These are phyloP conservation scores for Apoda limacodes DNA, from an alignment of 2,888 invertebrate genomes.

Conservation along the genomic window DNA sequence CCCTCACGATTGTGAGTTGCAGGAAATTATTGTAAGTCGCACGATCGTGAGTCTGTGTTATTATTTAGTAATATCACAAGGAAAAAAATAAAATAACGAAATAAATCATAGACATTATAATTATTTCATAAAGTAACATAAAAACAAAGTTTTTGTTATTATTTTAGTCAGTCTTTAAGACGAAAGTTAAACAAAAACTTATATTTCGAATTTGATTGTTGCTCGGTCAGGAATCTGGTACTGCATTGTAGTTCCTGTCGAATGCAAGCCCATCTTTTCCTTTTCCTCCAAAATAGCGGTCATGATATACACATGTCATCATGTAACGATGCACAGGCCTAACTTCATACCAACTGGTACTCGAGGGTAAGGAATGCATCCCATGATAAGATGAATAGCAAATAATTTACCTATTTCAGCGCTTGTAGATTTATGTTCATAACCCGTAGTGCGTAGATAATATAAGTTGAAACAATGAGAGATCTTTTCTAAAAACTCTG, in stretches of 20 bases:
- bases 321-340: conserved; percentile 3
- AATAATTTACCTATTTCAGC: no score
- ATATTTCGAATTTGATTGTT: conserved; percentile 12
- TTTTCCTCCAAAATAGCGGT: conserved; percentile 22
- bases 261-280: conserved; percentile 14
- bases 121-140: background rate
- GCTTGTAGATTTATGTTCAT: conserved; percentile 13
- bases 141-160: background rate
- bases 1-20: no score
- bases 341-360: conserved; percentile 9
- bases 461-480: no score
- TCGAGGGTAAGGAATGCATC: no score
- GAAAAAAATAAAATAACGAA: no score
- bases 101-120: no score
- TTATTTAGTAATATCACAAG: conserved; percentile 1
- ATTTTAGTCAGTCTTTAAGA: background rate
- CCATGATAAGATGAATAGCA: no score
- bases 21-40: conserved; percentile 1
- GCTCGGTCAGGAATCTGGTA: conserved; percentile 18
- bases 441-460: conserved; percentile 14
- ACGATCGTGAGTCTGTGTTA: conserved; percentile 1
- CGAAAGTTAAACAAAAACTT: conserved; percentile 1
- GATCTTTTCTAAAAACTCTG: no score
- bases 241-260: no score
- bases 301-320: conserved; percentile 20